A percentile compares a stretch with the other conserved stretches of the same genome.
Evolutionary conservation across 2,888 invertebrate species (phyloP).

Genomic region (Acleris cristana): DNA sequence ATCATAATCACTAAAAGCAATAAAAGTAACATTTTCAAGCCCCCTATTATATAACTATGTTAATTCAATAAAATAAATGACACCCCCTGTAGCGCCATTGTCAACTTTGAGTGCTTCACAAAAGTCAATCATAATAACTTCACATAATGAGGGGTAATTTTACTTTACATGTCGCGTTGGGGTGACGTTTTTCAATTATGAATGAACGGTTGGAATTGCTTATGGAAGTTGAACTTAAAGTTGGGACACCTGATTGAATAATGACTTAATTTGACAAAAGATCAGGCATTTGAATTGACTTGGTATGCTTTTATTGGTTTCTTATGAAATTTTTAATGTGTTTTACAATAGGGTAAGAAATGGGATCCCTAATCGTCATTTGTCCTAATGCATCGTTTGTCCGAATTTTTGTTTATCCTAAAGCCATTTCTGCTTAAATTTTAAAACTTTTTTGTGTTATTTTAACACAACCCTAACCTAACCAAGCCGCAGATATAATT

Average conservation of each 20-base stretch:
- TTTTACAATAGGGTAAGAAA: too few relatives aligned
- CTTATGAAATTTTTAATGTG: background rate
- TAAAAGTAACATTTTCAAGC: conserved; percentile 28
- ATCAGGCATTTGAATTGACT: background rate
- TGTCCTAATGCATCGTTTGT: too few relatives aligned
- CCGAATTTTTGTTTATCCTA: too few relatives aligned
- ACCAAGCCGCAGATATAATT: too few relatives aligned
- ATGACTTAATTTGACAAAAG: background rate
- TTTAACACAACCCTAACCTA: too few relatives aligned
- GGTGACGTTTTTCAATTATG: conserved; percentile 38
- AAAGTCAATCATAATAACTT: conserved; percentile 47
- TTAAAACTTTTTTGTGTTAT: too few relatives aligned
- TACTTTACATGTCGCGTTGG: conserved; percentile 38
- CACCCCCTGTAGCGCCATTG: conserved; percentile 42
- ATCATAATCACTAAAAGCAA: conserved; percentile 1
- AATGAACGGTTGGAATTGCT: background rate
- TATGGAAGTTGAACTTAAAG: background rate
- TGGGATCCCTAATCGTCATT: too few relatives aligned
- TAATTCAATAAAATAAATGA: conserved; percentile 38
- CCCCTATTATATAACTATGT: conserved; percentile 28
- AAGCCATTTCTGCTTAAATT: too few relatives aligned
- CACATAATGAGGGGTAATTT: conserved; percentile 47
- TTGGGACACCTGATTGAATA: background rate
- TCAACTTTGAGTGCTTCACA: conserved; percentile 42
- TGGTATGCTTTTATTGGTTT: background rate